A percentile compares a stretch with the other conserved stretches of the same genome.
Conservation (phyloP, 2,113 vertebrate genomes). For the Callocephalon fimbriatum region DNA sequence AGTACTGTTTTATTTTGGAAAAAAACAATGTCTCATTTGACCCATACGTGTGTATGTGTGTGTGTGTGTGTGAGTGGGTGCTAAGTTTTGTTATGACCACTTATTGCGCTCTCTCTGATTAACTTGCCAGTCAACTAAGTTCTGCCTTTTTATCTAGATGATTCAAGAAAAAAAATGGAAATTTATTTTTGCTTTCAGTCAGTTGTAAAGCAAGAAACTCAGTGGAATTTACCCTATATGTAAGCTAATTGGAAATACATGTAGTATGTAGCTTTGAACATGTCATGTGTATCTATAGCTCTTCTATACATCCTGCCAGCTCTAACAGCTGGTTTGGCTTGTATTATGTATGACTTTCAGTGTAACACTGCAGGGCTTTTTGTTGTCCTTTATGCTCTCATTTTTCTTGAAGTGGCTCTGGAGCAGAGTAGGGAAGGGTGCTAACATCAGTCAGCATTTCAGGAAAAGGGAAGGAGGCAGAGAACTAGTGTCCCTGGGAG, state of each 20-base stretch:
- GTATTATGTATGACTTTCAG: background rate
- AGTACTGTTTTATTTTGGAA: background rate
- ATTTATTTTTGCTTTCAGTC: background rate
- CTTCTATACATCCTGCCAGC: background rate
- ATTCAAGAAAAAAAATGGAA: background rate
- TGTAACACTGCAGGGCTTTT: background rate
- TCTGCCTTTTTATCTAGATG: background rate
- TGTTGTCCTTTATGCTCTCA: background rate
- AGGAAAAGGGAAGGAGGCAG: background rate
- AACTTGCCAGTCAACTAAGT: background rate
- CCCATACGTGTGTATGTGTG: background rate
- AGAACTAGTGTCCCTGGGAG: background rate
- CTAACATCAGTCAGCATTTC: background rate
- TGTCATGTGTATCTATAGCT: accelerated
- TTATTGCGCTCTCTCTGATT: background rate
- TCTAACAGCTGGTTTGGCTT: background rate
- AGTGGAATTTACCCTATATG: background rate
- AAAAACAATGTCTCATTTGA: background rate
- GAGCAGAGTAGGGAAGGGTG: background rate
- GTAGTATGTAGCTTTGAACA: background rate
- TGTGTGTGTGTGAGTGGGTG: background rate
- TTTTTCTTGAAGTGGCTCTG: background rate
- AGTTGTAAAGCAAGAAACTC: background rate
- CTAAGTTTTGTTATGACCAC: background rate
- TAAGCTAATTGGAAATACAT: background rate